Evolutionary conservation across 2,113 vertebrate species (phyloP).

Genomic region (Porphyrio hochstetteri): DNA sequence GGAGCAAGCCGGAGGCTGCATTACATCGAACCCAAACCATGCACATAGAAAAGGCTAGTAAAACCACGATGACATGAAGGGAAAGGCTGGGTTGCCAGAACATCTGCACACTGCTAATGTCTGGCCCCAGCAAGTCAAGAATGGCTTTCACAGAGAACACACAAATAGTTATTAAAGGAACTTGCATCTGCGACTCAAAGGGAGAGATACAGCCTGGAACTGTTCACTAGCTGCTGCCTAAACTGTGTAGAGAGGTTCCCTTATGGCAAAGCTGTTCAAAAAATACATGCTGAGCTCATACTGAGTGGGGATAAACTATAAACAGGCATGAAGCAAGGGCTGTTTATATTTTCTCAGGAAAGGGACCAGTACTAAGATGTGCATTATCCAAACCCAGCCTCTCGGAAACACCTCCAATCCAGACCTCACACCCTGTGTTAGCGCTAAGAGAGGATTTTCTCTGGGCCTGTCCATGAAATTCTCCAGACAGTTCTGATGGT

Average conservation of each 20-base stretch:
- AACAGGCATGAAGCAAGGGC: not conserved
- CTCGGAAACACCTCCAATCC: not conserved
- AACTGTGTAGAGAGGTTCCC: not conserved
- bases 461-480: not conserved
- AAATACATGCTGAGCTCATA: not conserved
- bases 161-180: not conserved
- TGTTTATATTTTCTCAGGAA: not conserved
- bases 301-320: not conserved
- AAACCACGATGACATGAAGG: not conserved
- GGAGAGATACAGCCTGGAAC: not conserved
- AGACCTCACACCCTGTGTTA: accelerated
- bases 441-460: not conserved
- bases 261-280: not conserved
- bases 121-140: not conserved
- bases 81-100: not conserved
- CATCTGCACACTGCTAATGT: not conserved
- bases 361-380: not conserved
- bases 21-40: not conserved
- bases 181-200: not conserved
- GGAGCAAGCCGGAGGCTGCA: not conserved
- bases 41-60: not conserved
- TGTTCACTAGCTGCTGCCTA: not conserved
- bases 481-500: not conserved
- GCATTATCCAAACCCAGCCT: not conserved
- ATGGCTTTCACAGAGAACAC: not conserved